A percentile compares a stretch with the other conserved stretches of the same genome.
Evolutionary conservation across 1,140 invertebrate genomes (phyloP).

Genomic region (Cryptotermes secundus): DNA sequence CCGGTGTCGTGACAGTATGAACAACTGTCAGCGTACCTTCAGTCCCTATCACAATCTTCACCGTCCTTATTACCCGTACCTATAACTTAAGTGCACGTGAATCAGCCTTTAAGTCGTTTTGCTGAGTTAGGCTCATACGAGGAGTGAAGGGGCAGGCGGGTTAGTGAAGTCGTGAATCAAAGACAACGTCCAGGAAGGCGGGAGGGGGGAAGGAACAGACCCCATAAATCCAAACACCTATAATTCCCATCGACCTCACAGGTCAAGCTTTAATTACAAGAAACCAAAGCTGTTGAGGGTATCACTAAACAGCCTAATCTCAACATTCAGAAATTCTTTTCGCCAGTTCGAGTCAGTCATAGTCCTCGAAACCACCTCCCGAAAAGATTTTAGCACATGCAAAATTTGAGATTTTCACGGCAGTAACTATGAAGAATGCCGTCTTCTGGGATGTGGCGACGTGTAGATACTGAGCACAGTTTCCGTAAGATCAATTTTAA

Average conservation of each 20-base stretch:
- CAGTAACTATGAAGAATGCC: too few relatives aligned
- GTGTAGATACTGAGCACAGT: too few relatives aligned
- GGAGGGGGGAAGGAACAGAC: not conserved
- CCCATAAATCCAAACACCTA: constrained; percentile 7
- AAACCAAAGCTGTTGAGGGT: not conserved
- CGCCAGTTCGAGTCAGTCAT: too few relatives aligned
- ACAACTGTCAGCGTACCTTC: not conserved
- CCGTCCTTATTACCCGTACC: not conserved
- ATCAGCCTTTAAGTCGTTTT: not conserved
- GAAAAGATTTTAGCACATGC: too few relatives aligned
- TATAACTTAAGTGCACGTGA: not conserved
- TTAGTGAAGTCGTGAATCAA: not conserved
- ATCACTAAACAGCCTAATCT: not conserved
- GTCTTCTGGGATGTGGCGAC: too few relatives aligned
- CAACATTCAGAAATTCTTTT: not conserved
- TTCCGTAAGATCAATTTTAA: too few relatives aligned
- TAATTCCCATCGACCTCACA: not conserved
- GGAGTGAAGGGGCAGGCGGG: not conserved
- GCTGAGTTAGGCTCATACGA: too few relatives aligned
- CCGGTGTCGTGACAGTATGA: too few relatives aligned
- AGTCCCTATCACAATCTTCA: not conserved
- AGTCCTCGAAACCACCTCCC: too few relatives aligned
- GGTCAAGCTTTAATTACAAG: constrained; percentile 1
- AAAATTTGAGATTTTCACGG: too few relatives aligned
- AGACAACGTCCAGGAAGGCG: not conserved